Conservation (phyloP, 2,113 vertebrate species). For the Theristicus caerulescens region DNA sequence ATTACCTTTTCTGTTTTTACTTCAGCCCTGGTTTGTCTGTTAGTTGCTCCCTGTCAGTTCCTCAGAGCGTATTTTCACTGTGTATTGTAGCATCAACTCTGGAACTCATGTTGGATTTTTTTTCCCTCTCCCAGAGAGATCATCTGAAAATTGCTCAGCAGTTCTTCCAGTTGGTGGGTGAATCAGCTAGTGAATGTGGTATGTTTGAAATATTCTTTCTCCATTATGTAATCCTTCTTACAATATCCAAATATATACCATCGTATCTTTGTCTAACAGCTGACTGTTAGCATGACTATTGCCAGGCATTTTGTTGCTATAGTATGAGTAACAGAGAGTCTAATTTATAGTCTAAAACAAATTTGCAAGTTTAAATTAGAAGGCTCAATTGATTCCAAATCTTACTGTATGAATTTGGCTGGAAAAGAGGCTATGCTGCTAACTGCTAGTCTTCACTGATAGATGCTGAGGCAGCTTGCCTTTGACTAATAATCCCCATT, state of each 20-base stretch:
- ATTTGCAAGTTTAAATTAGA: background rate
- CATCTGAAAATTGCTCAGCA: constrained; percentile 96
- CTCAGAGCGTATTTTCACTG: background rate
- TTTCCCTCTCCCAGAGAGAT: constrained; percentile 81
- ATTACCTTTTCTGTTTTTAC: background rate
- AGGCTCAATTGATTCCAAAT: background rate
- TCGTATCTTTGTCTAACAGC: background rate
- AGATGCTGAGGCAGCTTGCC: background rate
- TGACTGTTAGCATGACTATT: background rate
- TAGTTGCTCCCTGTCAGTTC: background rate
- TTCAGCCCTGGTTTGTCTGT: background rate
- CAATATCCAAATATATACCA: background rate
- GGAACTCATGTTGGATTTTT: background rate
- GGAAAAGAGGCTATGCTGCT: background rate
- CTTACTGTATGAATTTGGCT: background rate
- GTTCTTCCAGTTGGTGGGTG: constrained; percentile 96
- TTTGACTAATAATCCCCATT: background rate
- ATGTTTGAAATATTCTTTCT: constrained; percentile 44
- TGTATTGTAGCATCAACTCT: background rate
- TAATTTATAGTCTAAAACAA: background rate
- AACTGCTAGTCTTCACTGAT: background rate
- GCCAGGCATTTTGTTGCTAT: background rate
- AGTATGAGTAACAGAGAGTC: background rate
- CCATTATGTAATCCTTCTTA: background rate
- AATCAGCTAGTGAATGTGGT: constrained; percentile 97